A percentile compares a stretch with the other conserved stretches of the same genome.
phyloP scores from a whole-genome alignment of 1,140 invertebrate species.

The Caenorhabditis elegans region WBcel235 BX284603.4:8234501-8235000 shows the following conservation, averaged over 20 bases:
- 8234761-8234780: constrained; percentile 20
- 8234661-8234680: constrained; percentile 28
- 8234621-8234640: not conserved
- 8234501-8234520: too few species aligned
- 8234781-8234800: constrained; percentile 26
- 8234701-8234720: not conserved
- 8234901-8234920: not conserved
- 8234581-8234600: too few species aligned
- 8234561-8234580: not conserved
- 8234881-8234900: not conserved
- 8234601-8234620: not conserved
- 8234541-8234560: not conserved
- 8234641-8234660: constrained; percentile 6
- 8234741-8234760: not conserved
- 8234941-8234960: not conserved
- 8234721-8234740: too few species aligned
- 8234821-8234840: constrained; percentile 2
- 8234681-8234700: constrained; percentile 32
- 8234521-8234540: not conserved
- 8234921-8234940: not conserved
- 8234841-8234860: constrained; percentile 23
- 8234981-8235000: not conserved
- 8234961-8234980: not conserved
- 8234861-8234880: constrained; percentile 18
- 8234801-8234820: constrained; percentile 12